These are phyloP conservation scores for Hystrix cristata DNA, from an alignment of 2,113 vertebrate genomes.

Conservation along the genomic window DNA sequence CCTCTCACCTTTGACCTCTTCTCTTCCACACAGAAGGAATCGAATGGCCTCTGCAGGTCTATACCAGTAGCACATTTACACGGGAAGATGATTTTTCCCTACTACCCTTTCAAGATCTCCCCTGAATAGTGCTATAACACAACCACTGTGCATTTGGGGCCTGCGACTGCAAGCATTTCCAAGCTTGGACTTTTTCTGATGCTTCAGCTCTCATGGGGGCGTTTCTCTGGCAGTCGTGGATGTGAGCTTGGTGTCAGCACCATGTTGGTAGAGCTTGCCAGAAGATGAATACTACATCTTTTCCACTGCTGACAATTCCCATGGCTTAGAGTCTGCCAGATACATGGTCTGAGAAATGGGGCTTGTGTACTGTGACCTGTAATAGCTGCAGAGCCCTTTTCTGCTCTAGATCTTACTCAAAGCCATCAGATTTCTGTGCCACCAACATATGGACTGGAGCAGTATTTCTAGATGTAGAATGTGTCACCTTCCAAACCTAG, in stretches of 20 bases:
- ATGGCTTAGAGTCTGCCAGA: background rate
- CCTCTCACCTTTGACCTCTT: background rate
- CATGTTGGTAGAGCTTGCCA: background rate
- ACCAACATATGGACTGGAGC: background rate
- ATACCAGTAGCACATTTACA: background rate
- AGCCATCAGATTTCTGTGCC: background rate
- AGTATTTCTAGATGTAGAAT: background rate
- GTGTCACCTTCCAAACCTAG: background rate
- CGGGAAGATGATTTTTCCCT: background rate
- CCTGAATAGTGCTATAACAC: background rate
- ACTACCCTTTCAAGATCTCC: background rate
- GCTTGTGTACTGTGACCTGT: background rate
- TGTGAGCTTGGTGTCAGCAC: background rate
- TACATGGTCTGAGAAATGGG: background rate
- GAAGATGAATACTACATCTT: background rate
- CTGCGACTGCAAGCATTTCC: background rate
- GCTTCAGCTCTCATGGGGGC: background rate
- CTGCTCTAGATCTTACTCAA: background rate
- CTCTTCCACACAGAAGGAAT: background rate
- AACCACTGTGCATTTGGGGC: background rate
- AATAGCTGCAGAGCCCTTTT: background rate
- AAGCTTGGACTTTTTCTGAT: background rate
- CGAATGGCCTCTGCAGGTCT: background rate
- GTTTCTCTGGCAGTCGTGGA: background rate
- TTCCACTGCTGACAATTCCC: background rate